Evolutionary conservation across 2,113 vertebrate genomes (phyloP), one percentile per base, ranked within the genome.

Genomic region (Panthera tigris): DNA sequence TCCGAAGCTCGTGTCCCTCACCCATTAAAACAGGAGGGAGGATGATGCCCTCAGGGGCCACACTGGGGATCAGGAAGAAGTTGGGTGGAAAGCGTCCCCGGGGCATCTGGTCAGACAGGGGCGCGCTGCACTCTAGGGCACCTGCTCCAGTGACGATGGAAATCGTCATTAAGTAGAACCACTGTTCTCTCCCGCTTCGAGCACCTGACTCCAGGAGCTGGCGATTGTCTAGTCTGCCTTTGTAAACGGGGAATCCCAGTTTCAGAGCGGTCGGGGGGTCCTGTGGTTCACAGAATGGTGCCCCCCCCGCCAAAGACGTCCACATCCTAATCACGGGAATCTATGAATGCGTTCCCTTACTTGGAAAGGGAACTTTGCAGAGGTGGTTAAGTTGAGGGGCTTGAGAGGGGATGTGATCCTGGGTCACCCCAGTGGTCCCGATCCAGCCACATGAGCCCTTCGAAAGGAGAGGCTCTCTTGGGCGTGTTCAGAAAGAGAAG

Each of bases 101-200:
- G 14, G 36, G 27, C 18, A 7, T 19, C 81, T 5, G 8, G 31
- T 2, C 25, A 36, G 27, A 50, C 3, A 6, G 13, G 50, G 79
- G 33, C 0, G 4, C 5, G 0, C 66, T 14, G 12, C 4, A 0
- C 66, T 18, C 48, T 15, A 52, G 23, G 13, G 5, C 2, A 1
- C 23, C 23, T 21, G 31, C 52, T 82, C 31, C n/a, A 9, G 0
- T 0, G 29, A 5, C 1, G 11, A 5, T 0, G 23, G 14, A 18
- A 55, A 5, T 1, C 1, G 8, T 18, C 15, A 11, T 4, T 8
- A 10, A 12, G 68, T 29, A 15, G 50, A 18, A 6, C 1, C n/a
- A 1, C 0, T 0, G 21, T 21, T n/a, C 27, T 18, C 33, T 50
- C 31, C n/a, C 0, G 0, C 16, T 0, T 10, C 45, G 2, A 0